Conservation (phyloP, 2,797 vertebrate genomes). For the Sebastes glaucus region DNA sequence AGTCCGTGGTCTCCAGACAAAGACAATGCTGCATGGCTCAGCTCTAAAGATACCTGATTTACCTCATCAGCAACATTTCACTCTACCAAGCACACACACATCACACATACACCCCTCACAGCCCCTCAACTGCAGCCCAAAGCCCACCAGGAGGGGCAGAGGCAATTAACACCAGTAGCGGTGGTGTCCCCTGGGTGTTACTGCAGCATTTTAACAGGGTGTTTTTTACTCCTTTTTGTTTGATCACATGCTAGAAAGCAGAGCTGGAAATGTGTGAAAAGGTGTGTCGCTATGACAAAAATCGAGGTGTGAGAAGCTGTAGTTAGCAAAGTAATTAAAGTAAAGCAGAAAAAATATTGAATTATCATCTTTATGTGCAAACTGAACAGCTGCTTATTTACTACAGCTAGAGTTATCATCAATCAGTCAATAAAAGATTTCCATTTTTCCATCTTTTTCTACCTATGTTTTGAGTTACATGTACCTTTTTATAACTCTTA, state of each 20-base stretch:
- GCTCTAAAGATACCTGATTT: slow-evolving; percentile 58
- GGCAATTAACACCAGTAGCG: slow-evolving; percentile 56
- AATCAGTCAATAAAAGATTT: neutral
- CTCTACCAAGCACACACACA: slow-evolving; percentile 2
- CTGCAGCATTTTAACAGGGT: slow-evolving; percentile 49
- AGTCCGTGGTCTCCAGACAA: slow-evolving; percentile 67
- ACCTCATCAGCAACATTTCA: slow-evolving; percentile 67
- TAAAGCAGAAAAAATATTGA: neutral
- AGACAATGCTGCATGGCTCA: slow-evolving; percentile 68
- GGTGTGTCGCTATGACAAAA: neutral
- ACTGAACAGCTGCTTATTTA: neutral
- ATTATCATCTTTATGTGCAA: neutral
- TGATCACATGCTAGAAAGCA: slow-evolving; percentile 1
- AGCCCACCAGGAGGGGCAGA: slow-evolving; percentile 40
- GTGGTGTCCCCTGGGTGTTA: slow-evolving; percentile 19
- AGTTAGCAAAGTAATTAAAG: neutral
- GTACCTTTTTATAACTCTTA: neutral
- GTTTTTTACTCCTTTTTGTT: neutral
- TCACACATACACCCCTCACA: neutral
- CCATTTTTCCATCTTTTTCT: neutral
- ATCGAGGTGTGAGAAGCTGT: neutral
- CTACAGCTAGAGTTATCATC: neutral
- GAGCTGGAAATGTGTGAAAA: slow-evolving; percentile 9
- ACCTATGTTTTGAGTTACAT: neutral
- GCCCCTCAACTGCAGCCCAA: slow-evolving; percentile 13